Evolutionary conservation across 2,797 vertebrate genomes (phyloP).

Genomic region (Centroberyx gerrardi): DNA sequence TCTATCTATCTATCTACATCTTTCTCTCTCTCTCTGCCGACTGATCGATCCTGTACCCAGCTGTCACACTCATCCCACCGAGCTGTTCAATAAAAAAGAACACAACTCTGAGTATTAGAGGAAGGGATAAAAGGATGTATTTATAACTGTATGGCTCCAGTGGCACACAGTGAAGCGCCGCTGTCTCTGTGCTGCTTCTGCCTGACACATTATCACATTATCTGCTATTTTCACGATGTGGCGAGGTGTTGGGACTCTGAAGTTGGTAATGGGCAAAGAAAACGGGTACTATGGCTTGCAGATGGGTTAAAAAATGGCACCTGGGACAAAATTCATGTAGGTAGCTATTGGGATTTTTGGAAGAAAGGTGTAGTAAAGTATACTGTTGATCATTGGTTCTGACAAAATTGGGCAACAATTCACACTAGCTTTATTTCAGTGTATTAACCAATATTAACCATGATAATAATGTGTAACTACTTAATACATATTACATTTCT

Average conservation of each 20-base stretch:
- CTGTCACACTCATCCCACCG: neutral
- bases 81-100: conserved; percentile 11
- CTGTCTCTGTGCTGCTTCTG: conserved; percentile 10
- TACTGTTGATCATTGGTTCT: no score
- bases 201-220: conserved; percentile 38
- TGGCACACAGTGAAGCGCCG: conserved; percentile 8
- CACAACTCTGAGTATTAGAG: neutral
- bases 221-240: conserved; percentile 23
- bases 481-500: neutral
- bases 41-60: neutral
- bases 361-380: neutral
- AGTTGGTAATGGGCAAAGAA: neutral
- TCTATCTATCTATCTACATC: neutral
- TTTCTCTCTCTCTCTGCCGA: neutral
- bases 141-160: conserved; percentile 19
- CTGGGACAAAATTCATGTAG: neutral
- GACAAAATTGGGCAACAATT: no score
- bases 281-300: no score
- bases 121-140: neutral
- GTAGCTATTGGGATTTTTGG: neutral
- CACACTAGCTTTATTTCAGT: no score
- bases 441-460: no score
- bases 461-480: neutral
- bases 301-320: neutral
- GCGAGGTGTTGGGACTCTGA: conserved; percentile 6